Conservation (phyloP, 2,888 invertebrate species). For the Argyra leucocephala region DNA sequence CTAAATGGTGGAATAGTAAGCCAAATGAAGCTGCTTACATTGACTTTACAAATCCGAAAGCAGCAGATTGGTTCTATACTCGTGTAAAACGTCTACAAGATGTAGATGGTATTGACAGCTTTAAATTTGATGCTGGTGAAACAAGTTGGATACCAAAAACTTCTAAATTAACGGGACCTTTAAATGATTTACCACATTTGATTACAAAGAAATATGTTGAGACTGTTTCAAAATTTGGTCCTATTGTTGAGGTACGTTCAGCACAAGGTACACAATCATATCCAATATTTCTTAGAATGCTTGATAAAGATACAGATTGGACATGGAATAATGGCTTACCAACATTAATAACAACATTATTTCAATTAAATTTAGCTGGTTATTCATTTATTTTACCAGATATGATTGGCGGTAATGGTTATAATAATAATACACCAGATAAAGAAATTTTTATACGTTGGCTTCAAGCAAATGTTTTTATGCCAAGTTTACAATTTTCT, state of each 20-base stretch:
- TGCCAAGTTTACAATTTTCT: conserved; percentile 70
- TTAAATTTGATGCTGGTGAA: conserved; percentile 74
- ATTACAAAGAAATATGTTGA: conserved; percentile 48
- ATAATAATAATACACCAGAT: conserved; percentile 45
- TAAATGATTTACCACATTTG: conserved; percentile 40
- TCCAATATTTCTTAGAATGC: conserved; percentile 61
- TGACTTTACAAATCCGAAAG: conserved; percentile 59
- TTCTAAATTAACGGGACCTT: conserved; percentile 49
- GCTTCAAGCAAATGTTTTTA: conserved; percentile 64
- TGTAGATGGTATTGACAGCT: conserved; percentile 58
- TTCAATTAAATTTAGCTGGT: conserved; percentile 43
- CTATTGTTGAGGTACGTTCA: conserved; percentile 56
- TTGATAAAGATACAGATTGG: conserved; percentile 63
- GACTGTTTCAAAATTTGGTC: conserved; percentile 48
- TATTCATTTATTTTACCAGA: conserved; percentile 65
- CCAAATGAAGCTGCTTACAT: conserved; percentile 47
- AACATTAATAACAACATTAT: conserved; percentile 53
- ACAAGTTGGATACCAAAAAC: conserved; percentile 52
- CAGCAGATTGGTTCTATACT: conserved; percentile 48
- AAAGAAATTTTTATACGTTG: conserved; percentile 62
- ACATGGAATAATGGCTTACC: conserved; percentile 55
- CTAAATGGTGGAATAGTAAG: conserved; percentile 45
- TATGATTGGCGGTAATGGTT: conserved; percentile 62
- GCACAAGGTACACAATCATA: conserved; percentile 55
- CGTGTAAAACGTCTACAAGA: conserved; percentile 48